Conservation (phyloP, 2,797 vertebrate species). For the Trachops cirrhosus region DNA sequence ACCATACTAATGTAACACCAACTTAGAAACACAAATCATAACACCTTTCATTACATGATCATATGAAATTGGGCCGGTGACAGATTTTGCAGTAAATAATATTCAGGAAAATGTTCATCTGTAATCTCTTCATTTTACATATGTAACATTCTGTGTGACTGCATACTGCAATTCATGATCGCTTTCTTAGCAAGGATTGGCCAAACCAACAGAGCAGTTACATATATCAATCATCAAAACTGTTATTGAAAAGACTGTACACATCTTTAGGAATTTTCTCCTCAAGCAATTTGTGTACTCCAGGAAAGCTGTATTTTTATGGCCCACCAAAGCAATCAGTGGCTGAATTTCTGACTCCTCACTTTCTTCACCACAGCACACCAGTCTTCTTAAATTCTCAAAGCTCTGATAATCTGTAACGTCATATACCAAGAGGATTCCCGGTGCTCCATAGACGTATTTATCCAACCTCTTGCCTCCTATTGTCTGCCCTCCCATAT, state of each 20-base stretch:
- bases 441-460: slow-evolving; percentile 81
- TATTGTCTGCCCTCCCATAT: neutral
- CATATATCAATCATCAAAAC: neutral
- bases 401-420: slow-evolving; percentile 98
- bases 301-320: slow-evolving; percentile 93
- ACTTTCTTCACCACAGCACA: slow-evolving; percentile 94
- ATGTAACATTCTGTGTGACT: neutral
- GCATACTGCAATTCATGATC: neutral
- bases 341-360: slow-evolving; percentile 94
- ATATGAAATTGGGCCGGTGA: slow-evolving; percentile 12
- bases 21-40: slow-evolving; percentile 36
- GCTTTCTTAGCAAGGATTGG: neutral
- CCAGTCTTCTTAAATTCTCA: slow-evolving; percentile 99
- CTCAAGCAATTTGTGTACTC: neutral
- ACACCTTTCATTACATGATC: slow-evolving; percentile 36
- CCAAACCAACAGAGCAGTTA: neutral
- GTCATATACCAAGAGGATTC: slow-evolving; percentile 96
- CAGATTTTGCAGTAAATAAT: slow-evolving; percentile 45
- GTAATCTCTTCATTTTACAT: slow-evolving; percentile 42
- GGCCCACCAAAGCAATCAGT: slow-evolving; percentile 93
- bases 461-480: neutral
- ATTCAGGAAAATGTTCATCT: slow-evolving; percentile 14
- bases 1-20: neutral
- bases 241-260: neutral
- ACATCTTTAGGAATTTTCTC: neutral